Evolutionary conservation across 1,140 invertebrate species (phyloP), one percentile per base, ranked within the genome.

Genomic region (Solenopsis invicta): DNA sequence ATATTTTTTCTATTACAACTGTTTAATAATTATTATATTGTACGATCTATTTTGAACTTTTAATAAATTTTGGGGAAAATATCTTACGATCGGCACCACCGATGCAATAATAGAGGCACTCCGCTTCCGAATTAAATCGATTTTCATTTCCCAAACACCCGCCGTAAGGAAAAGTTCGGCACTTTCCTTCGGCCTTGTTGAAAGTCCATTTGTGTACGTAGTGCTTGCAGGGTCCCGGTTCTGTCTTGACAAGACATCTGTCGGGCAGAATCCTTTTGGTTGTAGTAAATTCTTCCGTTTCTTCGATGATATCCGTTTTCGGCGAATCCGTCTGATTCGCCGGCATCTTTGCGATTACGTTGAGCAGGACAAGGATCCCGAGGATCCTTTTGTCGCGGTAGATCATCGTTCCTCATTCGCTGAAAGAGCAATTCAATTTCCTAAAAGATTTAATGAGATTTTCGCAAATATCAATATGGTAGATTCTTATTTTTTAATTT

Each of bases 71-170:
- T 34, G 18, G 8, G 8, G 24, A 21, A 45, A 66, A 82, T 86
- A 54, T 77, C 95, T 95, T 87, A 96, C 96, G 93, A 69, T 96
- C 95, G 82, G 96, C 95, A 82, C 95, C 96, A 34, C 96, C 96
- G 85, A 96, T 93, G 93, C 97, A 97, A 87, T 96, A 95, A 87
- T 96, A 95, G 62, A 97, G 94, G 91, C 98, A 98, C 87, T 97
- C 97, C 12, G 96, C 95, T 94, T 97, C 97, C 18, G 96, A 97
- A 88, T 97, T 96, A 94, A 98, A 98, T 85, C 97, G 96, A 95
- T 98, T 98, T 78, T 96, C 96, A 67, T 98, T 98, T 34, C 97
- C 97, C 61, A 96, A 96, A 93, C 98, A 98, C 45, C 98, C 98
- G 66, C 97, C 97, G 95, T 97, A 98, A 34, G 96, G 95, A 91